These are phyloP conservation scores for Drosophila meridiana DNA, from an alignment of 2,888 invertebrate genomes.

Conservation along the genomic window DNA sequence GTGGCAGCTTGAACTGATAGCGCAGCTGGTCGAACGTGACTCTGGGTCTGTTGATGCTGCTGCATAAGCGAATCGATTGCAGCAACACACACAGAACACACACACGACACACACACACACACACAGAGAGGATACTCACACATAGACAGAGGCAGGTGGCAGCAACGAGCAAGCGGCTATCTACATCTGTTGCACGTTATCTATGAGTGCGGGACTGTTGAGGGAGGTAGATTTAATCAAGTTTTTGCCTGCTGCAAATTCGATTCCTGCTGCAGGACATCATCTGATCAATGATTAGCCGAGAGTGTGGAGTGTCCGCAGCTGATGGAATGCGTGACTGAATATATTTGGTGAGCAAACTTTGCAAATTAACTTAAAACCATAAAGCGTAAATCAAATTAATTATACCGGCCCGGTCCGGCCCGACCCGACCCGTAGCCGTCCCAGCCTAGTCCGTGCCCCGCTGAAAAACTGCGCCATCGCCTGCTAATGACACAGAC, in stretches of 20 bases:
- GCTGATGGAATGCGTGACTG: conserved; percentile 1
- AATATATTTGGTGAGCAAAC: conserved; percentile 13
- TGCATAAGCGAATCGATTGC: conserved; percentile 33
- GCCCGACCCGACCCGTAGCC: neutral
- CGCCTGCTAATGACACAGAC: conserved; percentile 25
- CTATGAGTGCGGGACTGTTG: neutral
- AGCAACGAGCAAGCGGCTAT: neutral
- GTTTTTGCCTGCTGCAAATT: conserved; percentile 9
- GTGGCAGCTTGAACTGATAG: conserved; percentile 26
- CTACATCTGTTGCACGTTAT: conserved; percentile 2
- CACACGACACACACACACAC: neutral
- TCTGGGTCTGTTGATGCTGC: conserved; percentile 17
- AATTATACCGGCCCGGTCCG: conserved; percentile 32
- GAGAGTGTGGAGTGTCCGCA: neutral
- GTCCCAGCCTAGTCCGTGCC: neutral
- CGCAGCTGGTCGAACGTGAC: conserved; percentile 27
- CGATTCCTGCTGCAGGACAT: conserved; percentile 4
- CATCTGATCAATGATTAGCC: conserved; percentile 5
- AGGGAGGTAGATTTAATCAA: conserved; percentile 3
- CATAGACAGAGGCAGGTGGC: conserved; percentile 14
- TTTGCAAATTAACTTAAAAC: conserved; percentile 52
- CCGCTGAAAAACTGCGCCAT: neutral
- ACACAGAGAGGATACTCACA: neutral
- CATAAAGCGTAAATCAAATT: conserved; percentile 62
- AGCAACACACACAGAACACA: neutral